These are phyloP conservation scores for Ophraella communa DNA, from an alignment of 2,888 invertebrate genomes.

Conservation along the genomic window DNA sequence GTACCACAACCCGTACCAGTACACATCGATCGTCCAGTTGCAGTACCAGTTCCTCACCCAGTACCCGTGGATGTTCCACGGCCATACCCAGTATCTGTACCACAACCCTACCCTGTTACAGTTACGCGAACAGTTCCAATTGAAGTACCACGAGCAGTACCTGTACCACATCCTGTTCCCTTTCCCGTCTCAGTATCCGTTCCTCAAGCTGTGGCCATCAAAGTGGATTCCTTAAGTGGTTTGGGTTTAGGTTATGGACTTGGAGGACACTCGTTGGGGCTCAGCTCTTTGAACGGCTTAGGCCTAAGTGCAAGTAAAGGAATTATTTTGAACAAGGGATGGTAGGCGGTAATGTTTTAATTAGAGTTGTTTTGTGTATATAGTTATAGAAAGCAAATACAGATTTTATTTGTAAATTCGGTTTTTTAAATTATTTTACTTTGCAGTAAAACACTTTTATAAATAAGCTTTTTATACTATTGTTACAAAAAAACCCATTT, in stretches of 20 bases:
- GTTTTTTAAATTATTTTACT: no score
- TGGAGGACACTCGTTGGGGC: not conserved
- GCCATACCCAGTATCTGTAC: constrained; percentile 57
- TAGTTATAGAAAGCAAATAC: constrained; percentile 9
- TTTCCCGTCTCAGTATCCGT: constrained; percentile 50
- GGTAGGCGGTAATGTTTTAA: not conserved
- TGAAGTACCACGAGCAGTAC: constrained; percentile 50
- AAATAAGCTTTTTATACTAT: no score
- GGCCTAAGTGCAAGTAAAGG: constrained; percentile 18
- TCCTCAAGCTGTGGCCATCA: constrained; percentile 47
- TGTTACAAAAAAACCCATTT: no score
- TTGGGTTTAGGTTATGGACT: constrained; percentile 29
- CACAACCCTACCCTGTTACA: constrained; percentile 58
- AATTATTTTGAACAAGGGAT: constrained; percentile 16
- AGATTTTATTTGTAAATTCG: not conserved
- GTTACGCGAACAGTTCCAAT: constrained; percentile 58
- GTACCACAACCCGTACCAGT: constrained; percentile 61
- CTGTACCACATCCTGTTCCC: constrained; percentile 48
- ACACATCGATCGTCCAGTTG: constrained; percentile 62
- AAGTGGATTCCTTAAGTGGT: constrained; percentile 33
- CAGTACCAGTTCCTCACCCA: constrained; percentile 51
- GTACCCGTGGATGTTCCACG: constrained; percentile 58
- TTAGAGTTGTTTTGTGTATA: constrained; percentile 3
- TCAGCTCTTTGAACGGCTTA: constrained; percentile 27
- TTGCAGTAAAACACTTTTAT: no score